Percentiles rank a stretch among this genome's conserved stretches.
Evolutionary conservation across 2,797 vertebrate genomes (phyloP).

Genomic region (Enteromius radiatus): DNA sequence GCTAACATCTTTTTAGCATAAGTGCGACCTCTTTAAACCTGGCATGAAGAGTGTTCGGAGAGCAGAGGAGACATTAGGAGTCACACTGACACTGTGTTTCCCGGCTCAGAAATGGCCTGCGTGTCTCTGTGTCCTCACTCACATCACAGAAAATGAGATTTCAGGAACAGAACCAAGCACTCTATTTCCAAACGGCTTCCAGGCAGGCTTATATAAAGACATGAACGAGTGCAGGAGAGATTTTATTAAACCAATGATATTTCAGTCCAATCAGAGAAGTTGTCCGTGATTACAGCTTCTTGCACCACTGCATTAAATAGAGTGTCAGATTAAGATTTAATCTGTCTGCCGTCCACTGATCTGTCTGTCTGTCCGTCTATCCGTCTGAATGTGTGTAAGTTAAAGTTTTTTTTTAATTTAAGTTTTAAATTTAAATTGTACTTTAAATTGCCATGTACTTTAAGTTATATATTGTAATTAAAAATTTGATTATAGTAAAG

Average conservation of each 20-base stretch:
- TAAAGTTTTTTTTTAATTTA: too few relatives aligned
- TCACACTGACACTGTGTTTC: slow-evolving; percentile 9
- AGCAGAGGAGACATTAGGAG: not conserved
- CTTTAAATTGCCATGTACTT: too few relatives aligned
- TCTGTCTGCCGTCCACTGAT: not conserved
- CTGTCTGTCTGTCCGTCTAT: not conserved
- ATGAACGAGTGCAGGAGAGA: not conserved
- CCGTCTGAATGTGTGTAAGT: not conserved
- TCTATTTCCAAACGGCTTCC: not conserved
- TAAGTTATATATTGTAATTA: too few relatives aligned
- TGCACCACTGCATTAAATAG: not conserved
- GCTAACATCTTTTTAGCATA: not conserved
- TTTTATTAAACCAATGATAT: not conserved
- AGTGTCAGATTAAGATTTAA: not conserved
- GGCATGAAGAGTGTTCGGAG: slow-evolving; percentile 1
- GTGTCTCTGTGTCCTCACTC: not conserved
- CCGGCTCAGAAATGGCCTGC: not conserved
- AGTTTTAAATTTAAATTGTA: too few relatives aligned
- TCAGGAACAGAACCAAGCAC: not conserved
- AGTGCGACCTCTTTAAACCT: not conserved
- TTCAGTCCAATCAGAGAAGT: not conserved
- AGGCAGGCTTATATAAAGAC: not conserved
- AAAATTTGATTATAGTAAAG: too few relatives aligned
- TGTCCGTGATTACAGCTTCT: not conserved
- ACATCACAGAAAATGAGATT: not conserved